These are phyloP conservation scores for Aplysia californica DNA, from an alignment of 1,140 invertebrate species.

Conservation along the genomic window DNA sequence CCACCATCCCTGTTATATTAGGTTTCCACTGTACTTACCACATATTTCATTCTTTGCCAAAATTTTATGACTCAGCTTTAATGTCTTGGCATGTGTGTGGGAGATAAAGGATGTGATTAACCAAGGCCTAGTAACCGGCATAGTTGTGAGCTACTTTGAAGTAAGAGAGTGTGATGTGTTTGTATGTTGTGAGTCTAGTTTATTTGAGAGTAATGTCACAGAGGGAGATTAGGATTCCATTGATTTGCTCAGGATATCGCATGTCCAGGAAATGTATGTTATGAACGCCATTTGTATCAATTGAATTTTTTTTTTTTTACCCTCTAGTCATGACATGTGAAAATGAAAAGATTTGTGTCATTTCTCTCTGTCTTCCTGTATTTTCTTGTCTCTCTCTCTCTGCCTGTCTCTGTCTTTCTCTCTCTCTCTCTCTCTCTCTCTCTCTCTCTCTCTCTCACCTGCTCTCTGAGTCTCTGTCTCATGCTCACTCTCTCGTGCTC, in stretches of 20 bases:
- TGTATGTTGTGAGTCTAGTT: background rate
- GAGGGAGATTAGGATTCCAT: no score
- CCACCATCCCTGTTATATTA: no score
- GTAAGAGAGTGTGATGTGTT: no score
- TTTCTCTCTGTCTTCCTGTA: background rate
- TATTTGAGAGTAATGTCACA: background rate
- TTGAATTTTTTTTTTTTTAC: background rate
- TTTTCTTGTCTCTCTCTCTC: background rate
- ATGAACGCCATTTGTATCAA: no score
- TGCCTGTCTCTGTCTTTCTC: background rate
- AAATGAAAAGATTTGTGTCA: background rate
- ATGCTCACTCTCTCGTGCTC: background rate
- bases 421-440: background rate
- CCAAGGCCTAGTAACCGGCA: no score
- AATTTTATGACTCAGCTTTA: no score
- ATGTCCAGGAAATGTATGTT: no score
- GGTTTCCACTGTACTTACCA: no score
- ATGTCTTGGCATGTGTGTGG: no score
- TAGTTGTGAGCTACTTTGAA: no score
- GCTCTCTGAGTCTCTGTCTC: background rate
- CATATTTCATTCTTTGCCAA: no score
- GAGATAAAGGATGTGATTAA: no score
- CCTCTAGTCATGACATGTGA: background rate
- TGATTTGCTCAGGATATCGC: background rate
- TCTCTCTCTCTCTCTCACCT: background rate